These are phyloP conservation scores for Felis chaus DNA, from an alignment of 2,113 vertebrate species.

Conservation along the genomic window DNA sequence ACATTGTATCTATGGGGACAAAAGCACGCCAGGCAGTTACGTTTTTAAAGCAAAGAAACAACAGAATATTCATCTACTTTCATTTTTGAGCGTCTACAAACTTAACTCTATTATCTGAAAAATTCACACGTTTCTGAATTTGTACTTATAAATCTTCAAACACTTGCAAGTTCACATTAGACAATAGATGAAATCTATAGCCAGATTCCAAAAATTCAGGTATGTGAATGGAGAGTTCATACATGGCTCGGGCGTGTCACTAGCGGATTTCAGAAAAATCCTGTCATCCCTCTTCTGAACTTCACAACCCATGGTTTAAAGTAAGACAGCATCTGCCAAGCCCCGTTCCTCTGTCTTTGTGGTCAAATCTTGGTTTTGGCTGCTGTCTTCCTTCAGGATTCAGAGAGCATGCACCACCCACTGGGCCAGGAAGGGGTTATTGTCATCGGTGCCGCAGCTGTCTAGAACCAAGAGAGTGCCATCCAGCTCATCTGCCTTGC, in stretches of 20 bases:
- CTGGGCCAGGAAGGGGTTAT: not conserved
- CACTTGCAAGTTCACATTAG: not conserved
- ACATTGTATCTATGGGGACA: not conserved
- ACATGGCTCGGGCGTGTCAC: conserved; percentile 76
- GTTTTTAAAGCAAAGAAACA: not conserved
- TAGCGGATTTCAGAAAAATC: conserved; percentile 88
- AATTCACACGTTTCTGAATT: not conserved
- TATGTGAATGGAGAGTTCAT: not conserved
- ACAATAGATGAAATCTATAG: not conserved
- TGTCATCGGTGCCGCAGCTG: not conserved
- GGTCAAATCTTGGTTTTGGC: conserved; percentile 91
- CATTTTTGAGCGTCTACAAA: not conserved
- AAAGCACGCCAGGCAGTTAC: not conserved
- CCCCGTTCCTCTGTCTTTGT: conserved; percentile 87
- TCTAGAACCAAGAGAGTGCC: not conserved
- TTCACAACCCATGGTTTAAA: conserved; percentile 89
- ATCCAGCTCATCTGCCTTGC: conserved; percentile 83
- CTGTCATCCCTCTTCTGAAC: conserved; percentile 89
- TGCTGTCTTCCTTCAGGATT: conserved; percentile 91
- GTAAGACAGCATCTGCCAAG: conserved; percentile 86
- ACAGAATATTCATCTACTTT: not conserved
- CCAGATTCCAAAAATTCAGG: not conserved
- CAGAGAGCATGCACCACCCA: conserved; percentile 73
- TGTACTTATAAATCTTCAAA: not conserved
- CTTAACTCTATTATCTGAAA: not conserved